A percentile compares a stretch with the other conserved stretches of the same genome.
Evolutionary conservation across 2,797 vertebrate genomes (phyloP).

Genomic region (Spatula clypeata): DNA sequence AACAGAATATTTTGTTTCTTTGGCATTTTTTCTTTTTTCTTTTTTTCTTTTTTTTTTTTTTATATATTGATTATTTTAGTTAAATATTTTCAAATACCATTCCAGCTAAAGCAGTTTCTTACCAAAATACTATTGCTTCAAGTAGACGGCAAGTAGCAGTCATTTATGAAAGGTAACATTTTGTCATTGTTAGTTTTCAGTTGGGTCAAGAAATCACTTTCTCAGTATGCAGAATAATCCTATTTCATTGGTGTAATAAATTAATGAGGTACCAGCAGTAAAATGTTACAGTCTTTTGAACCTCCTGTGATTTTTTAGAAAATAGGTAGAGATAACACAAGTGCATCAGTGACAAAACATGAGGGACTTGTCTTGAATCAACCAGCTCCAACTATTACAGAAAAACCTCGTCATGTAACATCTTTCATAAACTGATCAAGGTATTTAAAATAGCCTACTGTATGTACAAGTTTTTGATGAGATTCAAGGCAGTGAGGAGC

Average conservation of each 20-base stretch:
- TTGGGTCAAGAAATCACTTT: conserved; percentile 45
- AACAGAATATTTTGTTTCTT: conserved; percentile 29
- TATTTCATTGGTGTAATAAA: not conserved
- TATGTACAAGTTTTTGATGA: not conserved
- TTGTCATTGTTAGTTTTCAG: conserved; percentile 14
- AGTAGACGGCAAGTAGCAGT: not conserved
- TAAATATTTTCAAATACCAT: conserved; percentile 22
- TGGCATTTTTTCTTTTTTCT: conserved; percentile 6
- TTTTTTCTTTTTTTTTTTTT: not conserved
- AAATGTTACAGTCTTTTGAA: fast-evolving
- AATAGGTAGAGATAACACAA: not conserved
- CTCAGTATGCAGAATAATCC: not conserved
- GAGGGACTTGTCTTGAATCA: not conserved
- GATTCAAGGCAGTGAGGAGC: not conserved
- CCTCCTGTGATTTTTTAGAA: not conserved
- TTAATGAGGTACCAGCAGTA: not conserved
- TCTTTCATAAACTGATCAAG: not conserved
- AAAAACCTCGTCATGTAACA: not conserved
- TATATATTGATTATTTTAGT: conserved; percentile 21
- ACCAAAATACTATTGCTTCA: not conserved
- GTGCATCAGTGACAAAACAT: not conserved
- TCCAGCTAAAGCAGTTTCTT: not conserved
- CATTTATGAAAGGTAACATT: conserved; percentile 43
- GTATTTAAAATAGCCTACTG: not conserved
- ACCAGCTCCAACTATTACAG: fast-evolving